phyloP scores from a whole-genome alignment of 2,797 vertebrate genomes.

The Tenualosa thibaudeaui region DNA sequence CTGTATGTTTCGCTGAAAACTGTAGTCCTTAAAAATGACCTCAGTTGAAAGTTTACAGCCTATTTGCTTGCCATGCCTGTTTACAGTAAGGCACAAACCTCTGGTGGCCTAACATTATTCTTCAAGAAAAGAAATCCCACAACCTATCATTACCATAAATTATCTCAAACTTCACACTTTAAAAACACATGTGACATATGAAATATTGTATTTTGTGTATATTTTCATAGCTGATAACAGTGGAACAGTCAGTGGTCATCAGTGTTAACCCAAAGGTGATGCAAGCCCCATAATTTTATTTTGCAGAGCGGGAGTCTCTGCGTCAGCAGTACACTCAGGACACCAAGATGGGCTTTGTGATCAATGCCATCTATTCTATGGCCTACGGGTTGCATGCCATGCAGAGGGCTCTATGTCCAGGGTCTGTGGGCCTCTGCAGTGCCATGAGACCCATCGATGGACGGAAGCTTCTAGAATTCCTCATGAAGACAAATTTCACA shows the following conservation, averaged over 20 bases:
- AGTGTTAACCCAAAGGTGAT: not conserved
- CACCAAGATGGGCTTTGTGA: constrained; percentile 99
- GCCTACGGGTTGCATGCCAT: constrained; percentile 93
- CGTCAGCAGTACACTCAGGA: constrained; percentile 93
- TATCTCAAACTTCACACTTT: too few species aligned
- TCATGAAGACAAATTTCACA: constrained; percentile 96
- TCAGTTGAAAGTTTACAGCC: too few species aligned
- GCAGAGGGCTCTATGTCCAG: constrained; percentile 89
- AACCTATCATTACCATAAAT: too few species aligned
- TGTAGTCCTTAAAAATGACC: too few species aligned
- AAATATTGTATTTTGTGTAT: not conserved
- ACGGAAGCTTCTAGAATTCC: constrained; percentile 88
- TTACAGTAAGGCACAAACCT: too few species aligned
- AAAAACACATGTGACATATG: too few species aligned
- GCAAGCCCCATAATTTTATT: constrained; percentile 24
- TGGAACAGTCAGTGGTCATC: not conserved
- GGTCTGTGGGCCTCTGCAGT: constrained; percentile 87
- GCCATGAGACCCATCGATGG: constrained; percentile 95
- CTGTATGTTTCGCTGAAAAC: too few species aligned
- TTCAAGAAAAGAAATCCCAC: too few species aligned
- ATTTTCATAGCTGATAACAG: not conserved
- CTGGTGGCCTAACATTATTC: too few species aligned
- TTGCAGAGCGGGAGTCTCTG: constrained; percentile 81
- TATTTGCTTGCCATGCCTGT: too few species aligned
- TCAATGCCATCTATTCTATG: constrained; percentile 98